Conservation (phyloP, 2,888 invertebrate species). For the Heterodera filipjevi region DNA sequence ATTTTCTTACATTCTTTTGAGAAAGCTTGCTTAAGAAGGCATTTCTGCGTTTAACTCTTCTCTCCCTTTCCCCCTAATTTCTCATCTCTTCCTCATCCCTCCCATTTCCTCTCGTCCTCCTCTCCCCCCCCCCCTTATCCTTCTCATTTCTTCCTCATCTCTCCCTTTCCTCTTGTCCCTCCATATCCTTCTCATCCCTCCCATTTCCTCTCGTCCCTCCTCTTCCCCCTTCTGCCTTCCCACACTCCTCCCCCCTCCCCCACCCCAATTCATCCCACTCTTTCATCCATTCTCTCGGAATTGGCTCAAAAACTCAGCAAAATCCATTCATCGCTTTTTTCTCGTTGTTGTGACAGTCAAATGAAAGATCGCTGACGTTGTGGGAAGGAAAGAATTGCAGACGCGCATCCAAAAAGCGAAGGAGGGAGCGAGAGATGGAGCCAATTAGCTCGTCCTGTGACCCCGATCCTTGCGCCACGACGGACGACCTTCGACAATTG, state of each 20-base stretch:
- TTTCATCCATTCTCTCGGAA: conserved; percentile 2
- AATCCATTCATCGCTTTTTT: conserved; percentile 13
- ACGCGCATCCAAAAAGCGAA: conserved; percentile 13
- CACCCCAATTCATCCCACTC: no score
- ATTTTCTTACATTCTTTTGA: no score
- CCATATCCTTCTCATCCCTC: background rate
- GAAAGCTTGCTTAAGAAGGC: no score
- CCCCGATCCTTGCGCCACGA: conserved; percentile 14
- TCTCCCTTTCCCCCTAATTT: background rate
- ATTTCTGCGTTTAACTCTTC: no score
- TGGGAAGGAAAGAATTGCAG: background rate
- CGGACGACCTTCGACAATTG: background rate
- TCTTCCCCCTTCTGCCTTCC: background rate
- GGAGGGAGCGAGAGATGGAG: conserved; percentile 13
- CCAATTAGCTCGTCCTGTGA: conserved; percentile 25
- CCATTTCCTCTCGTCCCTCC: background rate
- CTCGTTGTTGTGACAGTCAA: conserved; percentile 11
- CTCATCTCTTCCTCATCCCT: conserved; percentile 11
- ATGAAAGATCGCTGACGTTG: background rate
- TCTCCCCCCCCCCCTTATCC: conserved; percentile 8
- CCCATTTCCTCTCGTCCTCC: background rate
- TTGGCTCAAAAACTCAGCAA: conserved; percentile 24
- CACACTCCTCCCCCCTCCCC: background rate
- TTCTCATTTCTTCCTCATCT: background rate
- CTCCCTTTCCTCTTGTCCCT: background rate